These are phyloP conservation scores for Gallinago nigripennis DNA, from an alignment of 2,797 vertebrate genomes.

Conservation along the genomic window DNA sequence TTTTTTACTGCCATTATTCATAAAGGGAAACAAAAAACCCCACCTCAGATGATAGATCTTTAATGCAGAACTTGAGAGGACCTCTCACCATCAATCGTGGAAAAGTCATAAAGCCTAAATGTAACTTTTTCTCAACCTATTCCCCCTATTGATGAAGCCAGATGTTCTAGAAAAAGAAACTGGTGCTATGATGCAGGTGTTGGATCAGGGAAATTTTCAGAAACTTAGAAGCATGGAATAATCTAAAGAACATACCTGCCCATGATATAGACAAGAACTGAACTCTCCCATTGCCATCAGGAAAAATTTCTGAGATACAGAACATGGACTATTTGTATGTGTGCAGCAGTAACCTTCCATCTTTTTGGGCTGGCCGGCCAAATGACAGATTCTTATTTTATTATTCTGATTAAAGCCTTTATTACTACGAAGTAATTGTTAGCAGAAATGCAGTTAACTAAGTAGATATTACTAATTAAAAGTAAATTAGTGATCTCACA, in stretches of 20 bases:
- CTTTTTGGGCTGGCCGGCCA: background rate
- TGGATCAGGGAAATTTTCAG: background rate
- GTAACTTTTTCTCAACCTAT: background rate
- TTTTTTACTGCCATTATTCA: background rate
- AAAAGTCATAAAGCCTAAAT: background rate
- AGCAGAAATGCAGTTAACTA: background rate
- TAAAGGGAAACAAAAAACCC: background rate
- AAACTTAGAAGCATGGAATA: background rate
- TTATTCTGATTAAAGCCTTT: background rate
- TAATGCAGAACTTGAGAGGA: background rate
- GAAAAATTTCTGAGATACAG: background rate
- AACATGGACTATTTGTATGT: background rate
- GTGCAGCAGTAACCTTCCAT: background rate
- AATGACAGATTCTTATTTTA: background rate
- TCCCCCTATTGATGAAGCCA: background rate
- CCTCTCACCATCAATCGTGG: background rate
- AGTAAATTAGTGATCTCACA: background rate
- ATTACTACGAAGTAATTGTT: background rate
- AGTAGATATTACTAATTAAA: background rate
- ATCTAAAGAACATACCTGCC: background rate
- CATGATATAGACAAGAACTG: background rate
- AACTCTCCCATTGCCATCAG: background rate
- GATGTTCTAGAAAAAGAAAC: background rate
- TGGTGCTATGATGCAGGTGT: background rate
- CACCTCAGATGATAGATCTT: background rate